A percentile compares a stretch with the other conserved stretches of the same genome.
phyloP scores from a whole-genome alignment of 1,140 invertebrate species.

The Drosophila pandora region DNA sequence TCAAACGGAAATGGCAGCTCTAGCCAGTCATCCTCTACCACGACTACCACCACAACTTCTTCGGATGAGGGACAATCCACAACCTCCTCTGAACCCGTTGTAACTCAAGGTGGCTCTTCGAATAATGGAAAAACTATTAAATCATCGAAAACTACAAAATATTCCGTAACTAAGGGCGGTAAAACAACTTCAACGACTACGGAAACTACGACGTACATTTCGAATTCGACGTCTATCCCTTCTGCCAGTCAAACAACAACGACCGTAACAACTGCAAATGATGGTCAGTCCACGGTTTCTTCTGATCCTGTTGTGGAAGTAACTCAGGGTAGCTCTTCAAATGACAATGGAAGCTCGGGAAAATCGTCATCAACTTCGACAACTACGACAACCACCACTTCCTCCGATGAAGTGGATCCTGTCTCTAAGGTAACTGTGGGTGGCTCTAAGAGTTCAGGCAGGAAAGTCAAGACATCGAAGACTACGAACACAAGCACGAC shows the following conservation, averaged over 20 bases:
- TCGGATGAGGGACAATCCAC: background rate
- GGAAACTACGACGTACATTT: background rate
- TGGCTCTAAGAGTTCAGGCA: background rate
- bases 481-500: background rate
- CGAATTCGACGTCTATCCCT: too few relatives aligned
- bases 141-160: background rate
- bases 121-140: background rate
- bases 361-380: too few relatives aligned
- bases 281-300: background rate
- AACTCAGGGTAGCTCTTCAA: background rate
- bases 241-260: constrained; percentile 9
- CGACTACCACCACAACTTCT: background rate
- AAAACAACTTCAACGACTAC: too few relatives aligned
- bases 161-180: too few relatives aligned
- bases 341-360: background rate
- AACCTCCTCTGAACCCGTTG: background rate
- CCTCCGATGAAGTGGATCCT: background rate
- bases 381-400: background rate
- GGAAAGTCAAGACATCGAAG: background rate
- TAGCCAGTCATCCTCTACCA: background rate
- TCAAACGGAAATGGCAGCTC: background rate
- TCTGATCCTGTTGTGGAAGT: constrained; percentile 4
- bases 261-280: constrained; percentile 11
- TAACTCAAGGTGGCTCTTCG: background rate
- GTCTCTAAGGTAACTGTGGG: background rate